A percentile compares a stretch with the other conserved stretches of the same genome.
Evolutionary conservation across 2,888 invertebrate species (phyloP).

Genomic region (Galerucella calmariensis): DNA sequence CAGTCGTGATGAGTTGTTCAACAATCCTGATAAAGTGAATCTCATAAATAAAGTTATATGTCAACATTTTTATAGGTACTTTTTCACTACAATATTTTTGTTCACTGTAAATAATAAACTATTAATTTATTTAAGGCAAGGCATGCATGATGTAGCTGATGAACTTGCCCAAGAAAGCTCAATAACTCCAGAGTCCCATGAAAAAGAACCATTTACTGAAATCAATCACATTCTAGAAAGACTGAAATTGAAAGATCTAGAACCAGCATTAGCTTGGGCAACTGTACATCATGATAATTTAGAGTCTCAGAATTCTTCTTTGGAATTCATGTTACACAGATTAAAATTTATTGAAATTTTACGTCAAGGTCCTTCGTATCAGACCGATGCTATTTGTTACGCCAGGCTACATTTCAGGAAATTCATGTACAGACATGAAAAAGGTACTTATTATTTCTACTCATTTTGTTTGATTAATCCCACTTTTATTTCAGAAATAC

Average conservation of each 20-base stretch:
- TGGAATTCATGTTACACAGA: constrained; percentile 86
- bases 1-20: constrained; percentile 82
- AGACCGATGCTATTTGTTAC: constrained; percentile 87
- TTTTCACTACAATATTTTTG: background rate
- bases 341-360: constrained; percentile 82
- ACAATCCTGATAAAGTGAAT: constrained; percentile 74
- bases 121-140: constrained; percentile 72
- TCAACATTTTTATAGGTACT: constrained; percentile 83
- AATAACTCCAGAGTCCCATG: constrained; percentile 71
- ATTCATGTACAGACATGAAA: constrained; percentile 81
- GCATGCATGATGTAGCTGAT: constrained; percentile 92
- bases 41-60: constrained; percentile 90
- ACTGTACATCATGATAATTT: constrained; percentile 79
- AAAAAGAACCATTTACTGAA: constrained; percentile 83
- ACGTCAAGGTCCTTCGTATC: constrained; percentile 73
- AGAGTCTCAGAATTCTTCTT: constrained; percentile 73
- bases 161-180: constrained; percentile 79
- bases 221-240: constrained; percentile 90
- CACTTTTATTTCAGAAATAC: constrained; percentile 73
- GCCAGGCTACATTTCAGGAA: constrained; percentile 86
- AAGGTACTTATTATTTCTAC: constrained; percentile 66
- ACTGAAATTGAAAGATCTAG: constrained; percentile 82
- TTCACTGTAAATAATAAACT: background rate
- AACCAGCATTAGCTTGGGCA: constrained; percentile 90
- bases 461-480: constrained; percentile 16